phyloP scores from a whole-genome alignment of 2,888 invertebrate genomes.

The Erebia epiphron region DNA sequence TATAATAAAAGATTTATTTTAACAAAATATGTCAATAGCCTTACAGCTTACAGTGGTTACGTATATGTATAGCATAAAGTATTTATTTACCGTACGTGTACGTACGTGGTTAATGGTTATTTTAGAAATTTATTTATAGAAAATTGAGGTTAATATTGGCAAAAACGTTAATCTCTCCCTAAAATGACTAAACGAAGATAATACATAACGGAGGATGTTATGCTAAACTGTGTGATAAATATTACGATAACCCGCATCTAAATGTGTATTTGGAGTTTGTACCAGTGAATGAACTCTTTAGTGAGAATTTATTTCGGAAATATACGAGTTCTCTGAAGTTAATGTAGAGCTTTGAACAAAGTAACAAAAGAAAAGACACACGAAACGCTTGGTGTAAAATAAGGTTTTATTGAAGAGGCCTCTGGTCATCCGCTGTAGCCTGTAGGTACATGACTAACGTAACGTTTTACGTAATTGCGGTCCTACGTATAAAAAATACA shows the following conservation, averaged over 20 bases:
- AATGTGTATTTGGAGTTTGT: neutral
- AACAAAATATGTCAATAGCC: too few species aligned
- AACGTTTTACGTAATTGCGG: neutral
- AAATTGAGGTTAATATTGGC: neutral
- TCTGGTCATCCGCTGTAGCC: neutral
- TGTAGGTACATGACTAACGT: neutral
- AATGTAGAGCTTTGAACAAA: slow-evolving; percentile 1
- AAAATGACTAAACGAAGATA: neutral
- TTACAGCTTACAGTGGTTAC: too few species aligned
- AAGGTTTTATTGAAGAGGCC: neutral
- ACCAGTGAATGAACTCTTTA: neutral
- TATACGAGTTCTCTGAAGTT: neutral
- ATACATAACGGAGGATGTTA: neutral
- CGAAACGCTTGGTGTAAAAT: neutral
- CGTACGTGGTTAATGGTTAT: too few species aligned
- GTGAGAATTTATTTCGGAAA: neutral
- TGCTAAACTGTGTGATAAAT: neutral
- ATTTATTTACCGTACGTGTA: too few species aligned
- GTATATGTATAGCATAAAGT: too few species aligned
- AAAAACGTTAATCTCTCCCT: neutral
- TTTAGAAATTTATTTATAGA: neutral
- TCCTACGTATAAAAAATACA: slow-evolving; percentile 21
- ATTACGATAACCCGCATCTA: neutral
- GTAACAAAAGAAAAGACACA: neutral
- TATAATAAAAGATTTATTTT: too few species aligned